A percentile compares a stretch with the other conserved stretches of the same genome.
These are phyloP conservation scores for Amorpha juglandis DNA, from an alignment of 2,888 invertebrate species.

Conservation along the genomic window DNA sequence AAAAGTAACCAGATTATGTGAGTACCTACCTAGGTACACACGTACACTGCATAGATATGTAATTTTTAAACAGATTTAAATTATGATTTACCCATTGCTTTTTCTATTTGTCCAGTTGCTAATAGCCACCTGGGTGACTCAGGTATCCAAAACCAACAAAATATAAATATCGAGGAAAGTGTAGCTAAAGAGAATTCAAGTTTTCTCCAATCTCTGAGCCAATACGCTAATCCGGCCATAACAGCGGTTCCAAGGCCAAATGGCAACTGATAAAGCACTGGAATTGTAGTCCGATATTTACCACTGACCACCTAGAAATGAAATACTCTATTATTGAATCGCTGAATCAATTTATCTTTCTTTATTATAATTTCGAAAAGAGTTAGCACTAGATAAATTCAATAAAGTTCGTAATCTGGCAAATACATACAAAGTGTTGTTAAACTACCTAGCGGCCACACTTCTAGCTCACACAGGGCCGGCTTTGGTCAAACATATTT, in stretches of 20 bases:
- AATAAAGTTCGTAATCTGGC: too few species aligned
- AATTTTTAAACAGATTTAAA: too few species aligned
- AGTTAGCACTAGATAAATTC: too few species aligned
- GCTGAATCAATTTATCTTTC: too few species aligned
- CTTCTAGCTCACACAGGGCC: too few species aligned
- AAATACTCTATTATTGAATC: too few species aligned
- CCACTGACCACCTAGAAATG: constrained; percentile 83
- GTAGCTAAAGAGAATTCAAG: constrained; percentile 82
- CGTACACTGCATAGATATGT: too few species aligned
- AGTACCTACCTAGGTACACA: constrained; percentile 26
- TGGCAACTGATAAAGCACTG: constrained; percentile 86
- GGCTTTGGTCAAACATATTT: too few species aligned
- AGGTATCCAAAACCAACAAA: constrained; percentile 79
- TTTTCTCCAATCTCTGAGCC: constrained; percentile 85
- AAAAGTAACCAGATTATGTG: too few species aligned
- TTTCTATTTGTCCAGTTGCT: constrained; percentile 77
- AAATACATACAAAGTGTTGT: too few species aligned
- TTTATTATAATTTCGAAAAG: too few species aligned
- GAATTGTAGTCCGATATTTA: constrained; percentile 84
- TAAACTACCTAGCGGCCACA: too few species aligned
- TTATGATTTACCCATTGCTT: constrained; percentile 65
- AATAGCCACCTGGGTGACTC: constrained; percentile 87
- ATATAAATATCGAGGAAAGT: constrained; percentile 77
- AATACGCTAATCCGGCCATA: constrained; percentile 84
- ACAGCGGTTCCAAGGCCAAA: constrained; percentile 85